phyloP scores from a whole-genome alignment of 2,113 vertebrate genomes.

The Callorhinus ursinus region DNA sequence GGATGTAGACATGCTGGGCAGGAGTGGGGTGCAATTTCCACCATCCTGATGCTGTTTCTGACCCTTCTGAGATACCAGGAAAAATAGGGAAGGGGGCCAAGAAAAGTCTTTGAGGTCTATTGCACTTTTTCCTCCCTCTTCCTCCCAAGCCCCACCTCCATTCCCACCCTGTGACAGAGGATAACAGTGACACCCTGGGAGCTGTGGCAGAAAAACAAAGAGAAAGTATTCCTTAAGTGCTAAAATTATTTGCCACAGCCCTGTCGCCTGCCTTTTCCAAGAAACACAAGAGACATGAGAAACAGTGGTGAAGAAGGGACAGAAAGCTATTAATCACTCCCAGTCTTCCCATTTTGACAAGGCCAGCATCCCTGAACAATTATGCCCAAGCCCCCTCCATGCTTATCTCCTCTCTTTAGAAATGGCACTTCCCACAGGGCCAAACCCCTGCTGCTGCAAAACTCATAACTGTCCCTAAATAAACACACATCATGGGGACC shows the following conservation, averaged over 20 bases:
- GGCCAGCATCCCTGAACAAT: constrained; percentile 12
- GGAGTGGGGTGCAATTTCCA: constrained; percentile 28
- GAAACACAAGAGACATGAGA: constrained; percentile 21
- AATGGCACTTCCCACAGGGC: constrained; percentile 18
- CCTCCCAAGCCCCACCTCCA: background rate
- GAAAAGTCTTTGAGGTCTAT: constrained; percentile 33
- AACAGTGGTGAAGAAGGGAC: background rate
- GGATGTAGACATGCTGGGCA: constrained; percentile 35
- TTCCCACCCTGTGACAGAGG: background rate
- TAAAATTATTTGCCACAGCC: constrained; percentile 36
- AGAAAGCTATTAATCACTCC: constrained; percentile 38
- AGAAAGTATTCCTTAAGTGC: constrained; percentile 58
- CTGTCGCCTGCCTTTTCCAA: constrained; percentile 35
- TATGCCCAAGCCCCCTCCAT: background rate
- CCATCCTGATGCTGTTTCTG: constrained; percentile 49
- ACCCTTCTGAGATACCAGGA: constrained; percentile 19
- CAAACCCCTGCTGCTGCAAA: constrained; percentile 47
- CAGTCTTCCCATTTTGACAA: constrained; percentile 42
- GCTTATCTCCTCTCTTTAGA: background rate
- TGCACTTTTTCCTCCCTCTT: constrained; percentile 50
- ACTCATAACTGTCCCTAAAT: constrained; percentile 63
- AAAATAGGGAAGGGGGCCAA: background rate
- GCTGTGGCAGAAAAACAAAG: constrained; percentile 49
- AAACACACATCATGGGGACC: constrained; percentile 54
- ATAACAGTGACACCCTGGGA: background rate